These are phyloP conservation scores for Crypturellus undulatus DNA, from an alignment of 2,113 vertebrate species.

Conservation along the genomic window DNA sequence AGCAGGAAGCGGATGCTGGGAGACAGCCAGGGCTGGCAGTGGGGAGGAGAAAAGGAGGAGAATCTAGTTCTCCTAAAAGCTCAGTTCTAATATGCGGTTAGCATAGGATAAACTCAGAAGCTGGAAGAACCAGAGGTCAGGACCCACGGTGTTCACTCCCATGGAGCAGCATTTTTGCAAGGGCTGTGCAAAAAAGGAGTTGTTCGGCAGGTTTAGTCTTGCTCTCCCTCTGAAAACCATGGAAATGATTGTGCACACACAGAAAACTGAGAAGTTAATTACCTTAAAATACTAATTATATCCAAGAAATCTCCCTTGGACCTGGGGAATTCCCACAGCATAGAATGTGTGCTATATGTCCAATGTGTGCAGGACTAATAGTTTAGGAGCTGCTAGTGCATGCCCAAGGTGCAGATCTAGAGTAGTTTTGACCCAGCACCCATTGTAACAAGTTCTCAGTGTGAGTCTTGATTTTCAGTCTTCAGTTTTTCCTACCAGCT, in stretches of 20 bases:
- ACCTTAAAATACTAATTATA: slow-evolving; percentile 26
- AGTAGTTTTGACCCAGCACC: background rate
- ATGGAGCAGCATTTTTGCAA: background rate
- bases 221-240: background rate
- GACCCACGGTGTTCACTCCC: background rate
- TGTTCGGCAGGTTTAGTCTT: background rate
- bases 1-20: slow-evolving; percentile 52
- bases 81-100: background rate
- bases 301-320: slow-evolving; percentile 10
- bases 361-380: background rate
- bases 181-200: background rate
- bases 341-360: background rate
- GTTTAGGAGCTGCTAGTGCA: background rate
- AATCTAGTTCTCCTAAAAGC: slow-evolving; percentile 21
- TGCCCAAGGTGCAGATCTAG: background rate
- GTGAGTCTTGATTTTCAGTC: background rate
- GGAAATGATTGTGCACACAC: background rate
- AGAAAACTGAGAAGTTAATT: background rate
- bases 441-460: background rate
- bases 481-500: background rate
- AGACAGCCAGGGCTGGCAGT: slow-evolving; percentile 41
- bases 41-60: background rate
- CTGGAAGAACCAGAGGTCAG: slow-evolving; percentile 25
- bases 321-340: background rate
- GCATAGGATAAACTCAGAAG: background rate